phyloP scores from a whole-genome alignment of 2,797 vertebrate species.

The Syngnathus acus region DNA sequence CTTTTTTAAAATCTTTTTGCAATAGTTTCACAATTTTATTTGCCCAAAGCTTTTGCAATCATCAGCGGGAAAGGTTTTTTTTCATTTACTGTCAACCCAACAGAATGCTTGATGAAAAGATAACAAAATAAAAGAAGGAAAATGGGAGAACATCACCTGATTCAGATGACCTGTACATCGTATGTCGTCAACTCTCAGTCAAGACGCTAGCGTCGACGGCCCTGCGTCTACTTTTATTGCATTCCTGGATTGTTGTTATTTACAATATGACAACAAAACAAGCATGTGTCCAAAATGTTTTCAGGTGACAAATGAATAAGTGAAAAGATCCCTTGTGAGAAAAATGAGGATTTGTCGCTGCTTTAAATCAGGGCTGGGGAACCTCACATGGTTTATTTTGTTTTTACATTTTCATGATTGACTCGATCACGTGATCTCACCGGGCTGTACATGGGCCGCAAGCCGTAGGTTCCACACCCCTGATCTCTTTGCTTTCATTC shows the following conservation, averaged over 20 bases:
- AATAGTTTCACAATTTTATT: constrained; percentile 61
- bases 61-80: constrained; percentile 53
- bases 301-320: background rate
- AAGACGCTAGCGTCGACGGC: constrained; percentile 39
- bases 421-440: background rate
- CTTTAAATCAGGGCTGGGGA: background rate
- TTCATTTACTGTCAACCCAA: constrained; percentile 45
- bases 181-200: constrained; percentile 35
- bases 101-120: constrained; percentile 62
- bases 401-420: background rate
- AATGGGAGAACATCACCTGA: constrained; percentile 63
- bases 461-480: too few species aligned
- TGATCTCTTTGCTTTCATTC: background rate
- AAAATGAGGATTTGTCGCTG: background rate
- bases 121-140: constrained; percentile 64
- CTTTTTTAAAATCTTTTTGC: constrained; percentile 54
- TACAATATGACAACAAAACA: constrained; percentile 48
- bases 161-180: constrained; percentile 60
- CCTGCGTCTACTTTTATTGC: constrained; percentile 67
- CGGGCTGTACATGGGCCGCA: background rate
- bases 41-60: constrained; percentile 63
- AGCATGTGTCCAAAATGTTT: background rate
- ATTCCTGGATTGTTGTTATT: constrained; percentile 61
- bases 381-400: background rate
- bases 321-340: background rate